Evolutionary conservation across 1,140 invertebrate species (phyloP).

Genomic region (Lepidurus arcticus): DNA sequence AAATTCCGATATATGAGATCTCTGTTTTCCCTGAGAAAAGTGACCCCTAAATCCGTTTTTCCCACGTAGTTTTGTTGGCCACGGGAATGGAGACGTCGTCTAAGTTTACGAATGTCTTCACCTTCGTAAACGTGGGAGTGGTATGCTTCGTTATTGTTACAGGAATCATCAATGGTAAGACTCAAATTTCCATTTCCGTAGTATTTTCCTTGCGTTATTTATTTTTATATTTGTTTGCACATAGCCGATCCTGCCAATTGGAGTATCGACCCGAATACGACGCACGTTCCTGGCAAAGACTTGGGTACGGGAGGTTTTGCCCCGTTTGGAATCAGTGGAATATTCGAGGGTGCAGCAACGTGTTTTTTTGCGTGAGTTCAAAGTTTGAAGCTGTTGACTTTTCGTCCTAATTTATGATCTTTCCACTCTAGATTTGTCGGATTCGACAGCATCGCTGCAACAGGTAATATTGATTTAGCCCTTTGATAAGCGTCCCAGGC

Average conservation of each 20-base stretch:
- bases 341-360: conserved; percentile 81
- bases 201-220: neutral
- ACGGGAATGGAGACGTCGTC: conserved; percentile 88
- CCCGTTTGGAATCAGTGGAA: conserved; percentile 71
- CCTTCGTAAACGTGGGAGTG: conserved; percentile 74
- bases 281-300: conserved; percentile 9
- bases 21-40: neutral
- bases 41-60: neutral
- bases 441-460: conserved; percentile 91
- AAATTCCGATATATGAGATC: neutral
- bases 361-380: conserved; percentile 75
- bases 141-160: conserved; percentile 88
- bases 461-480: conserved; percentile 42
- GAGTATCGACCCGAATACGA: conserved; percentile 47
- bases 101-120: conserved; percentile 84
- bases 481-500: neutral
- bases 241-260: conserved; percentile 61
- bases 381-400: neutral
- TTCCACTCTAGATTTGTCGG: conserved; percentile 64
- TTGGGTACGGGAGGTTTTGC: conserved; percentile 63
- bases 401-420: neutral
- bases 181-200: neutral
- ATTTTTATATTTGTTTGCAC: conserved; percentile 34
- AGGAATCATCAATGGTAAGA: conserved; percentile 69
- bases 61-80: conserved; percentile 65